Conservation (phyloP, 92 coral and sea anemone genomes). For the Zoanthus solanderi region DNA sequence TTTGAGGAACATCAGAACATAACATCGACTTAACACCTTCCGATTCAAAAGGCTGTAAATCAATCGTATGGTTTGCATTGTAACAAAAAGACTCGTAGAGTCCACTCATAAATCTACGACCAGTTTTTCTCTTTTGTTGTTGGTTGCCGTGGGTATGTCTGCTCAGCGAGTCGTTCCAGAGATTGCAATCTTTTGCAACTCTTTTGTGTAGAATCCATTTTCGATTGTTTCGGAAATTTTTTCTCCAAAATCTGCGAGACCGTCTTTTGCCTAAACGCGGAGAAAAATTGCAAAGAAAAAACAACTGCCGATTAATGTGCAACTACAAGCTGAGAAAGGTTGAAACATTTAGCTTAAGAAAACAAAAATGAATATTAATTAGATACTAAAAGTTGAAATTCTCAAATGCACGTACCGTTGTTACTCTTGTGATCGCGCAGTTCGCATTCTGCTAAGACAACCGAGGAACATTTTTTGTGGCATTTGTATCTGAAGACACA, state of each 20-base stretch:
- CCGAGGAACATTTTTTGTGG: slow-evolving; percentile 86
- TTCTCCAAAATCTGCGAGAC: slow-evolving; percentile 77
- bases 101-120: slow-evolving; percentile 83
- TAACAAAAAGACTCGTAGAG: slow-evolving; percentile 88
- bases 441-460: slow-evolving; percentile 50
- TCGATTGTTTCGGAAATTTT: slow-evolving; percentile 53
- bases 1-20: background rate
- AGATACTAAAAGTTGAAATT: slow-evolving; percentile 66
- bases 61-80: slow-evolving; percentile 74
- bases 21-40: slow-evolving; percentile 40
- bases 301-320: background rate
- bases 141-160: slow-evolving; percentile 54
- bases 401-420: slow-evolving; percentile 63
- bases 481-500: slow-evolving; percentile 77
- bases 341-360: slow-evolving; percentile 3
- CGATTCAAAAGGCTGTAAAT: slow-evolving; percentile 65
- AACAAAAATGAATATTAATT: slow-evolving; percentile 64
- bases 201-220: slow-evolving; percentile 60
- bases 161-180: slow-evolving; percentile 44
- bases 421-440: slow-evolving; percentile 60
- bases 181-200: slow-evolving; percentile 19
- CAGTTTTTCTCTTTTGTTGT: slow-evolving; percentile 66
- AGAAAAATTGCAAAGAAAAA: background rate
- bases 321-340: background rate
- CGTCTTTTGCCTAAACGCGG: slow-evolving; percentile 59